Evolutionary conservation across 2,888 invertebrate genomes (phyloP).

Genomic region (Bellardia bayeri): DNA sequence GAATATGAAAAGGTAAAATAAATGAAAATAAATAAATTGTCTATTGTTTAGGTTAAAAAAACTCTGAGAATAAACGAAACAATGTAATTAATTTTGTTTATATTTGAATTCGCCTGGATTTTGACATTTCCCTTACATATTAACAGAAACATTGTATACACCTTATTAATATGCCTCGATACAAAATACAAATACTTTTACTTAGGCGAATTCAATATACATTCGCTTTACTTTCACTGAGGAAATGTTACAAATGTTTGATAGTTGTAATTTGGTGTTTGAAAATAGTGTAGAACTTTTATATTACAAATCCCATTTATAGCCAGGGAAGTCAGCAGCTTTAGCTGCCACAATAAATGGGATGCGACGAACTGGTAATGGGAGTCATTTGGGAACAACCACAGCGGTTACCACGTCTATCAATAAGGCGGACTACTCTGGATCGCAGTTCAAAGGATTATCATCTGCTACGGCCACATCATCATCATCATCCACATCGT

Average conservation of each 20-base stretch:
- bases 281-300: constrained; percentile 11
- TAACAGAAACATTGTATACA: too few relatives aligned
- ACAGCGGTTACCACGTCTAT: constrained; percentile 76
- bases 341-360: constrained; percentile 75
- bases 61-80: too few relatives aligned
- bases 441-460: constrained; percentile 67
- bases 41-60: too few relatives aligned
- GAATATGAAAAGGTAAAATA: too few relatives aligned
- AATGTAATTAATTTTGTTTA: too few relatives aligned
- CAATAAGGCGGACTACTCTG: constrained; percentile 74
- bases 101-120: too few relatives aligned
- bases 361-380: constrained; percentile 78
- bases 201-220: too few relatives aligned
- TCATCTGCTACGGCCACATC: constrained; percentile 53
- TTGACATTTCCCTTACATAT: too few relatives aligned
- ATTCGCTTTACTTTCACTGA: too few relatives aligned
- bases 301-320: constrained; percentile 63
- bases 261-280: constrained; percentile 20
- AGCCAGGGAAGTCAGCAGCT: constrained; percentile 64
- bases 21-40: too few relatives aligned
- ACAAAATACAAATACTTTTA: too few relatives aligned
- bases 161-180: too few relatives aligned
- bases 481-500: constrained; percentile 63
- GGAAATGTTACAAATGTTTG: neutral
- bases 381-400: constrained; percentile 73